phyloP scores from a whole-genome alignment of 2,797 vertebrate genomes.

The Acomys russatus region DNA sequence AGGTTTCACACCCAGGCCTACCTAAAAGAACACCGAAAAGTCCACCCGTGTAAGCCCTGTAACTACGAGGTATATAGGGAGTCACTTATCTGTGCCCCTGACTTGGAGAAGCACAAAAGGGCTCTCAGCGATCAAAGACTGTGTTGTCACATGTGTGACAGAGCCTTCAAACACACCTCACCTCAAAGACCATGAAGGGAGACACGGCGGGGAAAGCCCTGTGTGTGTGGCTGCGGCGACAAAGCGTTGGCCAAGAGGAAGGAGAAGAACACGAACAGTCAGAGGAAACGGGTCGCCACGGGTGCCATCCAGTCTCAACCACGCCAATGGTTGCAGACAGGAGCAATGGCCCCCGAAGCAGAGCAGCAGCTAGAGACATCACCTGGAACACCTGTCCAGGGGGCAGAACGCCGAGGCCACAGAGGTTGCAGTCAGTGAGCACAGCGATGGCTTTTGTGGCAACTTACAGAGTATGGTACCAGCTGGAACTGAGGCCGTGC shows the following conservation, averaged over 20 bases:
- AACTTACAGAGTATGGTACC: slow-evolving; percentile 73
- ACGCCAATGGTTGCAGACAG: slow-evolving; percentile 97
- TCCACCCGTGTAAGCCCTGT: slow-evolving; percentile 98
- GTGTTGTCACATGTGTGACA: slow-evolving; percentile 97
- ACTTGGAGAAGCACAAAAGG: slow-evolving; percentile 97
- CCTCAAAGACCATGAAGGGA: slow-evolving; percentile 98
- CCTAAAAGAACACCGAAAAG: slow-evolving; percentile 98
- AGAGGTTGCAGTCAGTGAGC: neutral
- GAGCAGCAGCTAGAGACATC: slow-evolving; percentile 96
- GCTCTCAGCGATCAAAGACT: slow-evolving; percentile 98
- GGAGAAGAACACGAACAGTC: slow-evolving; percentile 98
- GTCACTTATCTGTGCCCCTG: slow-evolving; percentile 97
- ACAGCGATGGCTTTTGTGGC: slow-evolving; percentile 66
- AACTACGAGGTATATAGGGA: slow-evolving; percentile 98
- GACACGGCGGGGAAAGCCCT: slow-evolving; percentile 97
- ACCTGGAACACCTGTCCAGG: slow-evolving; percentile 85
- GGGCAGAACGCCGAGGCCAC: slow-evolving; percentile 28
- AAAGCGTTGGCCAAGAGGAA: slow-evolving; percentile 99
- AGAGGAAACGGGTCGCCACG: slow-evolving; percentile 95
- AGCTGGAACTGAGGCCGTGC: slow-evolving; percentile 67
- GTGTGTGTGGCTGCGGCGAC: slow-evolving; percentile 97
- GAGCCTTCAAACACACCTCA: slow-evolving; percentile 99
- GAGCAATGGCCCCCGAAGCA: slow-evolving; percentile 97
- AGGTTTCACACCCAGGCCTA: slow-evolving; percentile 98
- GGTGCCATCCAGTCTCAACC: slow-evolving; percentile 93